These are phyloP conservation scores for Sturmia bella DNA, from an alignment of 2,888 invertebrate species.

Conservation along the genomic window DNA sequence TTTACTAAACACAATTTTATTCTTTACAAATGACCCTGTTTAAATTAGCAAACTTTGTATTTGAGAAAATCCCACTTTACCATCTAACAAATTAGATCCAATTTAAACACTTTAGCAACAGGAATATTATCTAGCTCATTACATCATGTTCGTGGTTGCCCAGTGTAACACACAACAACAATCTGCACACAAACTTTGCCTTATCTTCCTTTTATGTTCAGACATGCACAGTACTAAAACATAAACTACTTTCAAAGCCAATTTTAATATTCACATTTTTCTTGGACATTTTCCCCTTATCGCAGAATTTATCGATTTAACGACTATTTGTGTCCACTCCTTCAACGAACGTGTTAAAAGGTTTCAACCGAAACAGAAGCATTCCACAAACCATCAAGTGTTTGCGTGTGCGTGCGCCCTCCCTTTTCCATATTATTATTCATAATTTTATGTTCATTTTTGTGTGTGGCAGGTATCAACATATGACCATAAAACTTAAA, in stretches of 20 bases:
- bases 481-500: slow-evolving; percentile 17
- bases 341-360: slow-evolving; percentile 53
- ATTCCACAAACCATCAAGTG: slow-evolving; percentile 17
- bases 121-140: too few relatives aligned
- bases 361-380: slow-evolving; percentile 41
- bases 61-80: too few relatives aligned
- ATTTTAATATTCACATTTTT: slow-evolving; percentile 2
- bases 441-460: slow-evolving; percentile 54
- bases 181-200: not conserved
- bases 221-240: not conserved
- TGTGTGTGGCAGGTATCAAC: slow-evolving; percentile 44
- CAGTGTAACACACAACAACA: too few relatives aligned
- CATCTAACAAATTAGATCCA: too few relatives aligned
- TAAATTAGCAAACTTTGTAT: too few relatives aligned
- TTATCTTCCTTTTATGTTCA: not conserved
- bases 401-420: slow-evolving; percentile 17
- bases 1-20: too few relatives aligned
- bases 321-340: slow-evolving; percentile 50
- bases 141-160: too few relatives aligned
- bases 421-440: slow-evolving; percentile 17
- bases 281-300: slow-evolving; percentile 12
- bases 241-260: not conserved
- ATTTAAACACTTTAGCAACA: too few relatives aligned
- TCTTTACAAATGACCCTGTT: too few relatives aligned
- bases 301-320: slow-evolving; percentile 35